Base-by-base conservation (phyloP, 2,888 invertebrate species). In the Melanargia galathea region DNA sequence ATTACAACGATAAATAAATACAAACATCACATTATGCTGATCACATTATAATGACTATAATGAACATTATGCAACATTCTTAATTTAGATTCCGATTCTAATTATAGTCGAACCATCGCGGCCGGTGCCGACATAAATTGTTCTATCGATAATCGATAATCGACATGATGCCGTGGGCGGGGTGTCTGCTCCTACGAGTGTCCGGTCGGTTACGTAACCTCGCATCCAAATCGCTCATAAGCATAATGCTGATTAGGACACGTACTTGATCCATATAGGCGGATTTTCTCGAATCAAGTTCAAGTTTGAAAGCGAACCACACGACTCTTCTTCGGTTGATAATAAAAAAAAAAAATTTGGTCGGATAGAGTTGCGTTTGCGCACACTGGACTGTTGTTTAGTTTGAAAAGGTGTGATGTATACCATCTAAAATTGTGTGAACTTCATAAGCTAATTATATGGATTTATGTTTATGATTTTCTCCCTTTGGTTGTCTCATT, bases 91-190 rank as follows among this genome's bases (percentile, higher is more conserved):
- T 62, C 63, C 60, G 55, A 13, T 55, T 60, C 20, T 60, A 60
- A 64, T 64, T 64, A 60, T 22, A 45, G 51, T 51, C 18, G 55
- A 22, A 49, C 57, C 22, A 60, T 60, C 55, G 24, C 13, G 26
- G 20, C 33, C 35, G 18, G 30, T 56, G 18, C 43, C 54, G 62
- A 46, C 60, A 63, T 63, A 63, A 65, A 63, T 63, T 48, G 60
- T 63, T 58, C 35, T 60, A 45, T 60, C 60, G 64, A 68, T 68
- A 66, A 61, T 57, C 22, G 54, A 58, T 40, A 66, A 59, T 49
- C 45, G 56, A 45, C 45, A 30, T 43, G 13, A 20, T 26, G 33
- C 57, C 62, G 68, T 64, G 62, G 66, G 68, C 66, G 57, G 18
- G 52, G 18, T n/a, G 63, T 18, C 48, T 35, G 35, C 58, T 38